A percentile compares a stretch with the other conserved stretches of the same genome.
These are phyloP conservation scores for Antechinus stuartii DNA, from an alignment of 2,113 vertebrate species.

Conservation along the genomic window DNA sequence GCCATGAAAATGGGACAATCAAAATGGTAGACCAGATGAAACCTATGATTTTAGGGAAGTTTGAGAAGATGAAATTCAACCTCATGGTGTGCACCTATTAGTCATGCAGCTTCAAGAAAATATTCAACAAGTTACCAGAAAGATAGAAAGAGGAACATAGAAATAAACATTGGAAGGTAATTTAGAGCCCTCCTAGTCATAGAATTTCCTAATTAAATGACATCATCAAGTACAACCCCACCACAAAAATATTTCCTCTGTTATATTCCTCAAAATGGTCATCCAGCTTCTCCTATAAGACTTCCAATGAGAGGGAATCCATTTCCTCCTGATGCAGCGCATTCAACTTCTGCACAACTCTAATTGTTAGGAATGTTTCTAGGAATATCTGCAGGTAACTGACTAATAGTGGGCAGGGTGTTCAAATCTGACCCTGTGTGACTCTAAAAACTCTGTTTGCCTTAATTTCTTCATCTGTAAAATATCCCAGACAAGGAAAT, in stretches of 20 bases:
- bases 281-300: not conserved
- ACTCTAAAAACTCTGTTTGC: not conserved
- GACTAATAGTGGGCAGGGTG: not conserved
- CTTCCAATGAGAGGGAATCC: not conserved
- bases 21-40: conserved; percentile 2
- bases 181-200: not conserved
- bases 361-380: not conserved
- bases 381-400: not conserved
- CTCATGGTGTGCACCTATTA: not conserved
- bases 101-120: conserved; percentile 30
- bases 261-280: not conserved
- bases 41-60: not conserved
- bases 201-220: not conserved
- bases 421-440: not conserved
- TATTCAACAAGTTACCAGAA: not conserved
- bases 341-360: not conserved
- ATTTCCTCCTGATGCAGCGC: not conserved
- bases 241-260: not conserved
- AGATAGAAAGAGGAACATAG: not conserved
- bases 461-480: not conserved
- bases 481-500: not conserved
- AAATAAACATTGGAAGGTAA: not conserved
- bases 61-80: not conserved
- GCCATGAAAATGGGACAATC: conserved; percentile 21
- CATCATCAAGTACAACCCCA: not conserved